These are phyloP conservation scores for Sanderia malayensis DNA, from an alignment of 30 jellyfish, hydroid and myxozoan genomes.

Conservation along the genomic window DNA sequence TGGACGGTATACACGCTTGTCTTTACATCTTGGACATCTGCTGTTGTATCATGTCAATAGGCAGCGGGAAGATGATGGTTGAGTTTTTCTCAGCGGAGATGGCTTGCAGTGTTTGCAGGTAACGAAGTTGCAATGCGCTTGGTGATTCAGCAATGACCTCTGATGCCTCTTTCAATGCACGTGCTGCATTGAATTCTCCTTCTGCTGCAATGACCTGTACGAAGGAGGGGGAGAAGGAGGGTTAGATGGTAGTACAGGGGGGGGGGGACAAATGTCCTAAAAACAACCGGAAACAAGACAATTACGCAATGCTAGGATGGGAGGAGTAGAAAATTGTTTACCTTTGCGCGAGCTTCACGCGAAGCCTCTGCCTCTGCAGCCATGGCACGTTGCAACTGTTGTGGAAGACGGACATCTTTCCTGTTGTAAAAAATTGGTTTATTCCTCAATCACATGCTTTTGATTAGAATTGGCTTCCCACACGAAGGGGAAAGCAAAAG, in stretches of 20 bases:
- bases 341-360: constrained; percentile 99
- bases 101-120: constrained; percentile 88
- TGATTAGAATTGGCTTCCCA: not conserved
- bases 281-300: not conserved
- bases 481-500: not conserved
- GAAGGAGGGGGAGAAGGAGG: constrained; percentile 4
- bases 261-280: not conserved
- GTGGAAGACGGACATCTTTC: constrained; percentile 87
- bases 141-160: constrained; percentile 93
- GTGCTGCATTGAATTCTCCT: constrained; percentile 95
- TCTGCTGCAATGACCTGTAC: constrained; percentile 92
- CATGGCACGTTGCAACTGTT: constrained; percentile 94
- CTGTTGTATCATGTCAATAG: constrained; percentile 67
- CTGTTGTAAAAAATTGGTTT: constrained; percentile 10
- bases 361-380: constrained; percentile 99
- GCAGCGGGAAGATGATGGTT: constrained; percentile 89
- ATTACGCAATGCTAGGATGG: no score
- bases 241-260: not conserved
- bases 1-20: no score
- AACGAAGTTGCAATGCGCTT: constrained; percentile 92
- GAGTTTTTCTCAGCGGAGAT: constrained; percentile 96
- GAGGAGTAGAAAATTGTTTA: not conserved
- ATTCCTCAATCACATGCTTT: no score
- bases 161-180: constrained; percentile 89
- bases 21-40: no score